Percentiles rank a stretch among this genome's conserved stretches.
phyloP scores from a whole-genome alignment of 1,140 invertebrate species.

The Drosophila micromelanica region DNA sequence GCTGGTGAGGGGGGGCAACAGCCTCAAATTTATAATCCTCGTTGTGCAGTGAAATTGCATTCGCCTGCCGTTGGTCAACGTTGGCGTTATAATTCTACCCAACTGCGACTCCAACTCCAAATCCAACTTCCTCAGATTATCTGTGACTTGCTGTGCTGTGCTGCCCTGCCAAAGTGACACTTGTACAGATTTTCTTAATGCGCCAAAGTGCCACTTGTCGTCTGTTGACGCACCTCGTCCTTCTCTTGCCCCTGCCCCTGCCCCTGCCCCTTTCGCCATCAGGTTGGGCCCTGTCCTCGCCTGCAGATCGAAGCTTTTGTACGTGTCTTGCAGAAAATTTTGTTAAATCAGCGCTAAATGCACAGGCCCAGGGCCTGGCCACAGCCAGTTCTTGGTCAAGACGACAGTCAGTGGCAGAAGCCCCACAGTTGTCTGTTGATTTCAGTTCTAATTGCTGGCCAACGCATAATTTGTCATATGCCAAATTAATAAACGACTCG shows the following conservation, averaged over 20 bases:
- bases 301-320: constrained; percentile 69
- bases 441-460: constrained; percentile 75
- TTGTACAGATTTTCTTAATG: constrained; percentile 83
- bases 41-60: constrained; percentile 69
- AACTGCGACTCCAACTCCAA: constrained; percentile 17
- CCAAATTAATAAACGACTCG: constrained; percentile 75
- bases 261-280: background rate
- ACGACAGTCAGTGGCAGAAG: constrained; percentile 26
- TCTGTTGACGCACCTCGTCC: constrained; percentile 70
- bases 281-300: constrained; percentile 5
- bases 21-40: constrained; percentile 72
- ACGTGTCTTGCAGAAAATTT: constrained; percentile 71
- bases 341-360: constrained; percentile 75
- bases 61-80: constrained; percentile 53
- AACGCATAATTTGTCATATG: constrained; percentile 81
- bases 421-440: constrained; percentile 57
- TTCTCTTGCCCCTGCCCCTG: background rate
- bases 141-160: constrained; percentile 14
- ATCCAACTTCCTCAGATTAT: constrained; percentile 3
- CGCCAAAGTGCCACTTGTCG: constrained; percentile 82
- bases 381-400: constrained; percentile 1
- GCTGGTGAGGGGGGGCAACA: background rate
- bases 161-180: constrained; percentile 76
- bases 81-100: constrained; percentile 78
- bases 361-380: constrained; percentile 12